Conservation (phyloP, 2,113 vertebrate species). For the Cinclus cinclus region DNA sequence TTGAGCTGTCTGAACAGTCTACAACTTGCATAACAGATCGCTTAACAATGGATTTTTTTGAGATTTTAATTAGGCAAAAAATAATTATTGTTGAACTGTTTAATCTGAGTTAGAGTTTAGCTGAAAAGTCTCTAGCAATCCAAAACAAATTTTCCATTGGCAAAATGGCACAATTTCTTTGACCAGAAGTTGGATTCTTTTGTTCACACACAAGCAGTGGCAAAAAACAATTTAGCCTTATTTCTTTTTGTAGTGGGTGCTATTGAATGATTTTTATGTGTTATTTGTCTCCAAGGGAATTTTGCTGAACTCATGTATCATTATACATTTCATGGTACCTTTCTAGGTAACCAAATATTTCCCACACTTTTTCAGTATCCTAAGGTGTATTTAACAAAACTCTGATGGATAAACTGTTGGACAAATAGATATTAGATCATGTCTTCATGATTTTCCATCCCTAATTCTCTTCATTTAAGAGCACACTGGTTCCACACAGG, state of each 20-base stretch:
- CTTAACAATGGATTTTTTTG: background rate
- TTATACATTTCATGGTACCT: rapidly evolving
- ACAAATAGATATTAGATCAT: background rate
- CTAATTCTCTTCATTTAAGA: background rate
- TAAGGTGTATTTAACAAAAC: background rate
- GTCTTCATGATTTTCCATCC: background rate
- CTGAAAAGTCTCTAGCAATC: background rate
- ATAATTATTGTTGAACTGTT: background rate
- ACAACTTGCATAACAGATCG: background rate
- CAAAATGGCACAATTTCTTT: background rate
- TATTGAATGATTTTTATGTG: background rate
- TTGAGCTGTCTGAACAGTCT: background rate
- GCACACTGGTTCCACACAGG: background rate
- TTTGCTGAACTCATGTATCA: background rate
- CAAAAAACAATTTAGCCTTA: background rate
- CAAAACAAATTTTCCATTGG: background rate
- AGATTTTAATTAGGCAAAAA: background rate
- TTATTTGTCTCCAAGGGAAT: background rate
- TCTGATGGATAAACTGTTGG: background rate
- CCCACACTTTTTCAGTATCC: background rate
- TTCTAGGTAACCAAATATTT: background rate
- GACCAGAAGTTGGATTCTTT: background rate
- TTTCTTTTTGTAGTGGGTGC: background rate
- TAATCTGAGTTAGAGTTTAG: background rate
- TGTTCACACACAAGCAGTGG: background rate